Evolutionary conservation across 2,797 vertebrate species (phyloP), one percentile per base, ranked within the genome.

Genomic region (Triplophysa bombifrons): DNA sequence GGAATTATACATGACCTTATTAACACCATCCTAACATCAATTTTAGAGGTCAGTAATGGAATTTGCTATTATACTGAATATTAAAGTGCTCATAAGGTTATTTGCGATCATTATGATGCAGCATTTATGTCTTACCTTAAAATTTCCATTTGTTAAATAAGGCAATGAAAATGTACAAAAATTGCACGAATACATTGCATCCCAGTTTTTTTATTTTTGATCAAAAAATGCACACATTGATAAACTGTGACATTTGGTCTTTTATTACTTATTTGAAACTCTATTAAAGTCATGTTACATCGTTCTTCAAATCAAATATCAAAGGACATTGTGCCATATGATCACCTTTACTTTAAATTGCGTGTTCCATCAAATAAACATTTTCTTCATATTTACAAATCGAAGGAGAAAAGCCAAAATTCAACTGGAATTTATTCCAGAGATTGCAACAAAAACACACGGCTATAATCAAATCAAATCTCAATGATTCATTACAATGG

Each of bases 331-430:
- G 67, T 64, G 27, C 46, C 58, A 41, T 78, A 41, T 63, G 34
- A 78, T 53, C 51, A 53, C 34, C 46, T 64, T 65, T 63, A 41
- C 68, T 25, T 65, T 66, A 78, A 77, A 55, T 60, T 34, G 53
- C 50, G 11, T 55, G 22, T 50, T 72, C 2, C 17, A 22, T 63
- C 38, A 65, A 70, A 74, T 71, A 30, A 60, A 17, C 10, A 55
- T 46, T 70, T 50, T n/a, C 44, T 64, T 65, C 4, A 4, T 76
- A 76, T 78, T 76, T 80, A 76, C 73, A 83, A 60, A 82, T 64
- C 76, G 51, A n/a, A 46, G n/a, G 53, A 64, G 72, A 81, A 83
- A 78, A 71, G 22, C 44, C 2, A 19, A 30, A 80, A 68, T 4
- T 34, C 9, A 30, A 61, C 69, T 44, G 12, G 22, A 66, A 71